phyloP scores from a whole-genome alignment of 2,113 vertebrate species.

The Gymnarchus niloticus region DNA sequence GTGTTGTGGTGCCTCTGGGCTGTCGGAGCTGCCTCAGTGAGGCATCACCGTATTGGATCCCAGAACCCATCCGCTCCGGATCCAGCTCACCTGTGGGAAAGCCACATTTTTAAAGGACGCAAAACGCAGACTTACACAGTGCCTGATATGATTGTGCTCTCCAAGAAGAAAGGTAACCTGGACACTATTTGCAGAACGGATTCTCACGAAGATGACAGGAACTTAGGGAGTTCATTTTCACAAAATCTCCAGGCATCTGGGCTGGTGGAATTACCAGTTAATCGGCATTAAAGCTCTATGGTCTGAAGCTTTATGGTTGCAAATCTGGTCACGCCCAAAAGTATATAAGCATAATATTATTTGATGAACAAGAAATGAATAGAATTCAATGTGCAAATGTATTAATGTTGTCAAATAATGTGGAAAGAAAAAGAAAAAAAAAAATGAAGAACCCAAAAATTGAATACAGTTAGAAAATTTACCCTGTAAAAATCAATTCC shows the following conservation, averaged over 20 bases:
- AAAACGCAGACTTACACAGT: background rate
- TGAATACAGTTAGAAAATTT: background rate
- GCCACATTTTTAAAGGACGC: background rate
- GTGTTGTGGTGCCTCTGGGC: slow-evolving; percentile 68
- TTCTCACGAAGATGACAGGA: too few relatives aligned
- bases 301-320: background rate
- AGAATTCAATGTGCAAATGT: background rate
- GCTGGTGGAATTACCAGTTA: too few relatives aligned
- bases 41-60: slow-evolving; percentile 84
- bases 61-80: slow-evolving; percentile 89
- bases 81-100: slow-evolving; percentile 73
- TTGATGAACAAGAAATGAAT: too few relatives aligned
- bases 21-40: slow-evolving; percentile 80
- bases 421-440: too few relatives aligned
- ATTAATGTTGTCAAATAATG: too few relatives aligned
- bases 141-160: too few relatives aligned
- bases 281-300: too few relatives aligned
- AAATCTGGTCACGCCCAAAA: background rate
- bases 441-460: background rate
- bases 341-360: too few relatives aligned
- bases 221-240: too few relatives aligned
- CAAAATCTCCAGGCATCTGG: too few relatives aligned
- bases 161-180: too few relatives aligned
- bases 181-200: too few relatives aligned
- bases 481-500: background rate